These are phyloP conservation scores for Achroia grisella DNA, from an alignment of 1,140 invertebrate species.

Conservation along the genomic window DNA sequence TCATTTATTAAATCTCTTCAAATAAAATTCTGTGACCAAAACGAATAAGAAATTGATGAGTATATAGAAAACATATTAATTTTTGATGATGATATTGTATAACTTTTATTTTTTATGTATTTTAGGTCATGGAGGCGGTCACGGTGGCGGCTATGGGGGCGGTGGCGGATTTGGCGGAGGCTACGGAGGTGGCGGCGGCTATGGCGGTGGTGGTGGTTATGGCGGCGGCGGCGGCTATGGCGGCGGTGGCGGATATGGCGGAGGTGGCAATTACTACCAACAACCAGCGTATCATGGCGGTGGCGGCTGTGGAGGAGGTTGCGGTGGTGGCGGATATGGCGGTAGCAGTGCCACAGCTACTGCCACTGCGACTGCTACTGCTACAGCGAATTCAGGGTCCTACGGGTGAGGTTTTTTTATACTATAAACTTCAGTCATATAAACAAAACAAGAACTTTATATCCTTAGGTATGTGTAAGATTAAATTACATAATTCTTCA, in stretches of 20 bases:
- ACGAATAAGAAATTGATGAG: no score
- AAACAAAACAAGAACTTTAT: no score
- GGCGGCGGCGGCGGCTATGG: conserved; percentile 21
- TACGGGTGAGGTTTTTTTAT: conserved; percentile 2
- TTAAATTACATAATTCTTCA: no score
- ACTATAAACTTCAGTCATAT: no score
- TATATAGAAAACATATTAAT: no score
- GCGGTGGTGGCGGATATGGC: conserved; percentile 5
- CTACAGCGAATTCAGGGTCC: conserved; percentile 13
- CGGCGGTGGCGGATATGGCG: conserved; percentile 2
- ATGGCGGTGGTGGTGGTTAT: not conserved
- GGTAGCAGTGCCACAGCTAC: conserved; percentile 10
- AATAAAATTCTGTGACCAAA: no score
- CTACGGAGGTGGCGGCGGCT: conserved; percentile 6
- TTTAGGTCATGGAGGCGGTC: conserved; percentile 20
- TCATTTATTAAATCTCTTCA: no score
- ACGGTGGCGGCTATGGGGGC: conserved; percentile 10
- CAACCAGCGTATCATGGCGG: not conserved
- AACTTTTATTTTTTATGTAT: no score
- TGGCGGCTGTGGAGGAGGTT: conserved; percentile 16
- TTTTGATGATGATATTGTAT: no score
- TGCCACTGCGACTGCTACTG: conserved; percentile 19
- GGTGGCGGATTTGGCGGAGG: conserved; percentile 4
- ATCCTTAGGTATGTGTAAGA: no score
- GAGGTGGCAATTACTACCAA: not conserved